These are phyloP conservation scores for Xanthorhoe spadicearia DNA, from an alignment of 2,888 invertebrate species.

Conservation along the genomic window DNA sequence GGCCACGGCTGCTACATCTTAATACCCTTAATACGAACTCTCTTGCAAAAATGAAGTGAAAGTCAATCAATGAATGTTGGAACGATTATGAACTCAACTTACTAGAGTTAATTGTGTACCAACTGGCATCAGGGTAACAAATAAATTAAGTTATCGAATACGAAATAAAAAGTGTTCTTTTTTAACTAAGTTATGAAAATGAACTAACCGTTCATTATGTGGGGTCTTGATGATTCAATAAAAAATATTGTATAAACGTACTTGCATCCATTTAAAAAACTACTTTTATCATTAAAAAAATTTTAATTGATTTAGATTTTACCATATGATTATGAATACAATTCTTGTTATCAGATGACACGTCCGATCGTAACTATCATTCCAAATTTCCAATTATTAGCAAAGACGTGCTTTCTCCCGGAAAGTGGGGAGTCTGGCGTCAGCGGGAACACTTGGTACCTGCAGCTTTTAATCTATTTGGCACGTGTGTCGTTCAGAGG, in stretches of 20 bases:
- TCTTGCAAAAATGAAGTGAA: conserved; percentile 8
- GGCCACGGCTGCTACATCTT: conserved; percentile 90
- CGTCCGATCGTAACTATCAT: conserved; percentile 22
- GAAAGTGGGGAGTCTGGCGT: conserved; percentile 22
- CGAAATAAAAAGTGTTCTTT: too few relatives aligned
- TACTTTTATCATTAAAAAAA: neutral
- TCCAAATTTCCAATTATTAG: conserved; percentile 28
- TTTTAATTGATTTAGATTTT: neutral
- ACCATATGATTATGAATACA: neutral
- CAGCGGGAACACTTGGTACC: conserved; percentile 17
- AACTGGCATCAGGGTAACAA: too few relatives aligned
- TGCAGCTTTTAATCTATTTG: conserved; percentile 27
- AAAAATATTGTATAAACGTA: too few relatives aligned
- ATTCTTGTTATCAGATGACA: conserved; percentile 13
- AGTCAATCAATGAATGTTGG: conserved; percentile 1
- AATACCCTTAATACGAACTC: neutral
- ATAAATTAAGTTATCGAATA: too few relatives aligned
- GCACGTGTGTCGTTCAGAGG: conserved; percentile 17
- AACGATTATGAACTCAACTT: neutral
- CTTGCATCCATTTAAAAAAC: too few relatives aligned
- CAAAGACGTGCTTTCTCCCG: conserved; percentile 23
- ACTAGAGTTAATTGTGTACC: too few relatives aligned
- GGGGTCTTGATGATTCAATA: too few relatives aligned
- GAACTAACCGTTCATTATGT: too few relatives aligned
- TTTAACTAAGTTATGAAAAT: too few relatives aligned